phyloP scores from a whole-genome alignment of 37 sponge, comb jelly and placozoan species.

The Chondrosia reniformis region DNA sequence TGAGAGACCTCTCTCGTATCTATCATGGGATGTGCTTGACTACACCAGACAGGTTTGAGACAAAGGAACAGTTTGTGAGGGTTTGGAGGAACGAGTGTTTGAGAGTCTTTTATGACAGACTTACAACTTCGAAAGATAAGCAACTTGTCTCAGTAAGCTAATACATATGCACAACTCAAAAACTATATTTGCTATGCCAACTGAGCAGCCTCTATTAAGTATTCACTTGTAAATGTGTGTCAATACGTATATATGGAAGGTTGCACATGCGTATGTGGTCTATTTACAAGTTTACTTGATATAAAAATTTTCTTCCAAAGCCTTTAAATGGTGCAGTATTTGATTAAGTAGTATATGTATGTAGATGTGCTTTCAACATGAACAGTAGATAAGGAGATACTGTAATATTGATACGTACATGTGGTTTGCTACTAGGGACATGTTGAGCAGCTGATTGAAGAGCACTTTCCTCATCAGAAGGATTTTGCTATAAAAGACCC shows the following conservation, averaged over 20 bases:
- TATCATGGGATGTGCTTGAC: constrained; percentile 91
- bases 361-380: too few species aligned
- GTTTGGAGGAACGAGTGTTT: constrained; percentile 98
- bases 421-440: constrained; percentile 37
- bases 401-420: too few species aligned
- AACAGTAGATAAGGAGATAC: too few species aligned
- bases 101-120: constrained; percentile 92
- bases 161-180: neutral
- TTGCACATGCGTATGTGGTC: neutral
- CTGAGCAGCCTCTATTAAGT: neutral
- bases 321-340: neutral
- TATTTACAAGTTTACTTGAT: too few species aligned
- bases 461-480: constrained; percentile 57
- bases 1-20: constrained; percentile 95
- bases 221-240: neutral
- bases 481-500: constrained; percentile 82
- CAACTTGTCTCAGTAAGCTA: constrained; percentile 43
- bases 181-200: neutral
- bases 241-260: neutral
- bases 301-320: too few species aligned
- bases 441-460: constrained; percentile 67
- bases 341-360: neutral
- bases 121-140: constrained; percentile 86
- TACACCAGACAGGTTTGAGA: constrained; percentile 74
- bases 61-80: constrained; percentile 48